Percentiles rank a stretch among this genome's conserved stretches.
These are phyloP conservation scores for Phyllopteryx taeniolatus DNA, from an alignment of 2,113 vertebrate species.

Conservation along the genomic window DNA sequence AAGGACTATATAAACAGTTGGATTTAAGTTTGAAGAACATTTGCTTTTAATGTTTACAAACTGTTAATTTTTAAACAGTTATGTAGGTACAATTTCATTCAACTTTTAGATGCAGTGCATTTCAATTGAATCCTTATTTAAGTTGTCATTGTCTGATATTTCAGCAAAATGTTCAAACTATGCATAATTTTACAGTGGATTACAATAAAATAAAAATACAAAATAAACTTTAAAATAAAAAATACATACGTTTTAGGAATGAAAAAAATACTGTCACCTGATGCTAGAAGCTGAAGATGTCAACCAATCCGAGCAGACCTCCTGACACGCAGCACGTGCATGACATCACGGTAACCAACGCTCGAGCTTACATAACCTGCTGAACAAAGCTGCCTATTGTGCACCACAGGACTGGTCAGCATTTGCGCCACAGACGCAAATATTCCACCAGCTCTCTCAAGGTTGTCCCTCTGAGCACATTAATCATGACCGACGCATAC, in stretches of 20 bases:
- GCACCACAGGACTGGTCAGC: not conserved
- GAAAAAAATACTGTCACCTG: not conserved
- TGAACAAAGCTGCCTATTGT: constrained; percentile 34
- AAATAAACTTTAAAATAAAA: not conserved
- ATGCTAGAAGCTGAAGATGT: not conserved
- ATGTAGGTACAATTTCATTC: no score
- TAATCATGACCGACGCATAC: not conserved
- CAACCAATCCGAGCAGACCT: constrained; percentile 9
- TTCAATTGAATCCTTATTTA: no score
- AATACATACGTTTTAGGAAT: not conserved
- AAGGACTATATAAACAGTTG: no score
- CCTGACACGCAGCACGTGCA: constrained; percentile 20
- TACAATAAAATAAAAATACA: not conserved
- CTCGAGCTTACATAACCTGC: constrained; percentile 26
- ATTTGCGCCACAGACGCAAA: not conserved
- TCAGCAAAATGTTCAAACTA: no score
- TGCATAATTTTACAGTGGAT: not conserved
- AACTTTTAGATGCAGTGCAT: no score
- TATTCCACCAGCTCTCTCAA: not conserved
- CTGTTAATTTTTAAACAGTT: no score
- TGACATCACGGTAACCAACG: constrained; percentile 17
- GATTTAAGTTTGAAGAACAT: no score
- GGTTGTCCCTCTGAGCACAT: not conserved
- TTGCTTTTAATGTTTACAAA: no score
- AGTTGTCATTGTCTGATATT: no score